These are phyloP conservation scores for Atta cephalotes DNA, from an alignment of 1,140 invertebrate genomes.

Conservation along the genomic window DNA sequence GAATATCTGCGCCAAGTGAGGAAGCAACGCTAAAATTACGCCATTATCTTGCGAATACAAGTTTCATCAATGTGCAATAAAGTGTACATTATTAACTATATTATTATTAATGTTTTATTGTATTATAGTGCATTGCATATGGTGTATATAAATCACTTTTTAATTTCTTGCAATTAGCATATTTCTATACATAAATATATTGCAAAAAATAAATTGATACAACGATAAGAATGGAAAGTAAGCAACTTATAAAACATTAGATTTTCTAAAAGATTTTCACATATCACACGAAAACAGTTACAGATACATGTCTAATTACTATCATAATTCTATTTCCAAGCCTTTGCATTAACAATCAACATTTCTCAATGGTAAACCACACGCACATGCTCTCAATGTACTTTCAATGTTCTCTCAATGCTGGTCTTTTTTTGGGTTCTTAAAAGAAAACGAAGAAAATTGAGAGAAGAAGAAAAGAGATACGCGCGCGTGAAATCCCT, in stretches of 20 bases:
- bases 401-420: constrained; percentile 67
- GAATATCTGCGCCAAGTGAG: constrained; percentile 74
- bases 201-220: not conserved
- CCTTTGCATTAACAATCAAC: not conserved
- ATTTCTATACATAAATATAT: not conserved
- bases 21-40: constrained; percentile 70
- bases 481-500: constrained; percentile 15
- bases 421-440: constrained; percentile 27
- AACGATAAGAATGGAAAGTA: not conserved
- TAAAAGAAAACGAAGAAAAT: not conserved
- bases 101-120: constrained; percentile 20
- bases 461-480: constrained; percentile 19
- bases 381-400: constrained; percentile 66
- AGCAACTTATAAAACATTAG: not conserved
- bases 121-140: not conserved
- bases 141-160: not conserved
- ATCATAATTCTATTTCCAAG: constrained; percentile 10
- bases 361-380: constrained; percentile 63
- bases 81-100: constrained; percentile 36
- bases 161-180: not conserved
- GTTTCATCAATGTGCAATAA: constrained; percentile 43
- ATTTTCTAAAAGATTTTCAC: not conserved
- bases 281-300: not conserved
- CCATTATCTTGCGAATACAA: constrained; percentile 65
- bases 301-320: not conserved